phyloP scores from a whole-genome alignment of 2,113 vertebrate genomes.

The Mandrillus leucophaeus region DNA sequence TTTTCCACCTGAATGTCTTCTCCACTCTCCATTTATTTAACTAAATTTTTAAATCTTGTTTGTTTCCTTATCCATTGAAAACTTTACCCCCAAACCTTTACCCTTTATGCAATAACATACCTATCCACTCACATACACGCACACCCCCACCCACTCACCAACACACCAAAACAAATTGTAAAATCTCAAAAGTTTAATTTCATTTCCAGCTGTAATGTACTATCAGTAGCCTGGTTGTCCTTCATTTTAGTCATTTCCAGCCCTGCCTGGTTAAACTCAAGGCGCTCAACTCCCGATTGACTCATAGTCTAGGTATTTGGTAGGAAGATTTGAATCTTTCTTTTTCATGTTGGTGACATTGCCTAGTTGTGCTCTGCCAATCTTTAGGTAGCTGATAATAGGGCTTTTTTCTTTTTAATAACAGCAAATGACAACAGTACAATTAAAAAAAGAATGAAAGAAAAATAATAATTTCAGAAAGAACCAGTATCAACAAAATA shows the following conservation, averaged over 20 bases:
- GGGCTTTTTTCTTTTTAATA: conserved; percentile 66
- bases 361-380: conserved; percentile 78
- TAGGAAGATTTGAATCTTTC: conserved; percentile 81
- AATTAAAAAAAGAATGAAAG: neutral
- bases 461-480: conserved; percentile 9
- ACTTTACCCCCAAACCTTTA: neutral
- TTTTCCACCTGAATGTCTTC: conserved; percentile 49
- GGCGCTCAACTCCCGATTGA: conserved; percentile 76
- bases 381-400: conserved; percentile 80
- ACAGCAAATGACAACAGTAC: neutral
- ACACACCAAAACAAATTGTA: neutral
- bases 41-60: neutral
- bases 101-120: neutral
- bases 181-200: conserved; percentile 73
- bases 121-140: neutral
- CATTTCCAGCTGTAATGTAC: conserved; percentile 81
- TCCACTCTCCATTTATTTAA: conserved; percentile 65
- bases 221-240: conserved; percentile 70
- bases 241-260: conserved; percentile 80
- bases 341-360: conserved; percentile 79
- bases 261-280: conserved; percentile 74
- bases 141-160: too few species aligned
- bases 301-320: conserved; percentile 86
- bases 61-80: conserved; percentile 29
- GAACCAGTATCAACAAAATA: neutral